Base-by-base conservation (phyloP, 1,140 invertebrate species). In the Drosophila funebris region DNA sequence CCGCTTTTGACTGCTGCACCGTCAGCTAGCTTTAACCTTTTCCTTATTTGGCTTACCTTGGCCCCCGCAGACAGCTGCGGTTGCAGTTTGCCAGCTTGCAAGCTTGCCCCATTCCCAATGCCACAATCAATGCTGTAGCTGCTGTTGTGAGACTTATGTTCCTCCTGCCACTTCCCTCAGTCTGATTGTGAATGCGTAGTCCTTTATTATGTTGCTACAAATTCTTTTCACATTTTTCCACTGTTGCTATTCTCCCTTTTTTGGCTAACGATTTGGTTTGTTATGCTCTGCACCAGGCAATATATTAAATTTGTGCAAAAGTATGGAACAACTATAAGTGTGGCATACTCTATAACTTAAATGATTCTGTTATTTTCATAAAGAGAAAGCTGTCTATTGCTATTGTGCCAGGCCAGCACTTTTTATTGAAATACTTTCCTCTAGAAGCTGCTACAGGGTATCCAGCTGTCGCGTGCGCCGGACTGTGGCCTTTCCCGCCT, bases 11-110 rank as follows among this genome's bases (percentile, higher is more conserved):
- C 22, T 75, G 39, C 67, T 37, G 54, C 44, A 48, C 52, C 37
- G 58, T 74, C 72, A 74, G 67, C 57, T 56, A 48, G 3, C 27
- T 20, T 56, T 46, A 50, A 24, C 39, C 58, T 52, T 46, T 58
- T 16, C 54, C 53, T 14, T 62, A 36, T 57, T 39, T 46, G 36
- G 58, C 52, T 74, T 74, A 74, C 72, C 67, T 74, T 74, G 72
- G 43, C 20, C 33, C 14, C 9, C 24, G n/a, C n/a, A 20, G 9
- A 39, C 54, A 54, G 14, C 22, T 57, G 53, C 18, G 52, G 43
- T 39, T 69, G 62, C 61, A 39, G 24, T 53, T 53, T 54, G 9
- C 64, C 36, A 37, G n/a, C 39, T 53, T 41, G 22, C n/a, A n/a
- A n/a, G n/a, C n/a, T n/a, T n/a, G n/a, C n/a, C 5, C 50, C 29